Base-by-base conservation (phyloP, 2,888 invertebrate genomes). In the Endotricha flammealis region DNA sequence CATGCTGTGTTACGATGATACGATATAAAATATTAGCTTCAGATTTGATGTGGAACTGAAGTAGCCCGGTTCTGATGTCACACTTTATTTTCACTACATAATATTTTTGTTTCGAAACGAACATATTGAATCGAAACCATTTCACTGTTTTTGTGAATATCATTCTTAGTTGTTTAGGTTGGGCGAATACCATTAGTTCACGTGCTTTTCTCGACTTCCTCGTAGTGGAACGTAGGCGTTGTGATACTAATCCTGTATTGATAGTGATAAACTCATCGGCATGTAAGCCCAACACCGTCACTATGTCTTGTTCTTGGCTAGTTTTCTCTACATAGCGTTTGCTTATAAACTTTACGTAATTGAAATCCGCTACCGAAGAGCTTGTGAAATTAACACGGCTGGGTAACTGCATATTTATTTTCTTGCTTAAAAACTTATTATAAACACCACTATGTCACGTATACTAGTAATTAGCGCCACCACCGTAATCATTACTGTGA, bases 381-480 rank as follows among this genome's bases (percentile, higher is more conserved):
- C 48, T 79, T 1, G 77, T 76, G 44, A 85, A 83, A 54, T 82
- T 76, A 4, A 85, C 75, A 25, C 85, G 74, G 50, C 54, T 77
- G 9, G 83, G 68, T 43, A 80, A 47, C 45, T 81, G 85, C 85
- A 85, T 85, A 43, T 41, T 59, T 51, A 28, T 17, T 39, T 46
- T 36, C 32, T 33, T 33, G 33, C 13, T 28, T n/a, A n/a, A n/a
- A n/a, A n/a, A n/a, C n/a, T n/a, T n/a, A n/a, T 37, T 24, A n/a
- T 13, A 10, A 23, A 41, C 40, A n/a, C n/a, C n/a, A n/a, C n/a
- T n/a, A n/a, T n/a, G 53, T 53, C 57, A 48, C 56, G 55, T 57
- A 49, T 48, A 43, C 39, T 46, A 11, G 10, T 17, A 42, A 38
- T 32, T 44, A 46, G 45, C 39, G 36, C 32, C 35, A 40, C 49